These are phyloP conservation scores for Archips xylosteana DNA, from an alignment of 2,888 invertebrate genomes.

Conservation along the genomic window DNA sequence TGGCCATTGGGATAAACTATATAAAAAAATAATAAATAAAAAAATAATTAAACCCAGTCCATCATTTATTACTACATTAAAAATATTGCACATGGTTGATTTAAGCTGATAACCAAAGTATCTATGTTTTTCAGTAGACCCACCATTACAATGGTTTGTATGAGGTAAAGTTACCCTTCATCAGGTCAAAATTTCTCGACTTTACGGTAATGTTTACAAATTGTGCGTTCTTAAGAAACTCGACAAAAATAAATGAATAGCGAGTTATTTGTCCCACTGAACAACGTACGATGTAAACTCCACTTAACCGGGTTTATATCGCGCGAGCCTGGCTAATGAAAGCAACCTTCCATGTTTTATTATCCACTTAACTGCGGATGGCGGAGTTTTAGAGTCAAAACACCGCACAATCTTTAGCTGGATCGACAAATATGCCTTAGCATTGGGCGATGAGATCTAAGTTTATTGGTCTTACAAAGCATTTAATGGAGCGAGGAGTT, in stretches of 20 bases:
- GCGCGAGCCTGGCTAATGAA: conserved; percentile 69
- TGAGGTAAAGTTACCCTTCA: too few species aligned
- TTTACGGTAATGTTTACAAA: neutral
- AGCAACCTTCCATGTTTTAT: conserved; percentile 78
- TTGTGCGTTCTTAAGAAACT: neutral
- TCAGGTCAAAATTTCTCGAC: too few species aligned
- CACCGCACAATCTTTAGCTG: conserved; percentile 50
- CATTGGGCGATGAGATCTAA: conserved; percentile 28
- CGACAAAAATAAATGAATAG: conserved; percentile 22
- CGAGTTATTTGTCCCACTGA: conserved; percentile 31
- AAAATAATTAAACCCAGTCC: too few species aligned
- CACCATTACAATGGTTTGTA: too few species aligned
- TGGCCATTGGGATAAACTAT: too few species aligned
- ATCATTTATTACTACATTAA: too few species aligned
- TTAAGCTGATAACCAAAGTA: too few species aligned
- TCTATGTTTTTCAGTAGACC: too few species aligned
- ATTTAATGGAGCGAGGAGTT: neutral
- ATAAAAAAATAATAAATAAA: too few species aligned
- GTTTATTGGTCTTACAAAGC: conserved; percentile 4
- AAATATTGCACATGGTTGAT: too few species aligned
- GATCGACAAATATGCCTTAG: conserved; percentile 48
- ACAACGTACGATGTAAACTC: conserved; percentile 35
- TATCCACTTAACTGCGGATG: conserved; percentile 67
- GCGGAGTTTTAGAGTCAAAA: conserved; percentile 52
- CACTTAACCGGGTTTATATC: conserved; percentile 69